These are phyloP conservation scores for Rhodinocichla rosea DNA, from an alignment of 2,113 vertebrate species.

Conservation along the genomic window DNA sequence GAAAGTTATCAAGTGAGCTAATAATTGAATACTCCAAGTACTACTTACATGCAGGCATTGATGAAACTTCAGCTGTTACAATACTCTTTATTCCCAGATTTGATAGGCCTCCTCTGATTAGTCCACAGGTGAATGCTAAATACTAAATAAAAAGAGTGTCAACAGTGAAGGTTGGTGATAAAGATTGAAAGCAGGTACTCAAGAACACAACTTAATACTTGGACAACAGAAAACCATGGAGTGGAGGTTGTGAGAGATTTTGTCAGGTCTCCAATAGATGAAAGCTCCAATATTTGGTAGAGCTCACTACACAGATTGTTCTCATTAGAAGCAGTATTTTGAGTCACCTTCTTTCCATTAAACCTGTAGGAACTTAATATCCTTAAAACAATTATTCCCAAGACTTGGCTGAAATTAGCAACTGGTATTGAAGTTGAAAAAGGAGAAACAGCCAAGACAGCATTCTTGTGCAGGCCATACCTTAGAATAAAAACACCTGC, in stretches of 20 bases:
- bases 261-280: not conserved
- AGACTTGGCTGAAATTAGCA: not conserved
- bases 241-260: not conserved
- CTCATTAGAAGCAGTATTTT: not conserved
- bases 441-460: not conserved
- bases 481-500: not conserved
- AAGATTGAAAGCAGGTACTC: not conserved
- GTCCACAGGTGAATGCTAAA: slow-evolving; percentile 92
- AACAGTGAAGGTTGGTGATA: not conserved
- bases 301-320: not conserved
- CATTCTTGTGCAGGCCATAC: not conserved
- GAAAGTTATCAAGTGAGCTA: not conserved
- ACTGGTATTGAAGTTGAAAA: not conserved
- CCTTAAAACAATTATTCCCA: not conserved
- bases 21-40: not conserved
- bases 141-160: slow-evolving; percentile 75
- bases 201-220: not conserved
- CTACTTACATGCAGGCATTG: slow-evolving; percentile 92
- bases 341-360: not conserved
- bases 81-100: slow-evolving; percentile 94
- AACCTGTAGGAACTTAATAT: not conserved
- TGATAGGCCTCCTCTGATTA: slow-evolving; percentile 91
- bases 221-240: not conserved
- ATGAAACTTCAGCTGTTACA: slow-evolving; percentile 93
- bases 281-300: not conserved